phyloP scores from a whole-genome alignment of 1,140 invertebrate species.

The Eupeodes corollae region DNA sequence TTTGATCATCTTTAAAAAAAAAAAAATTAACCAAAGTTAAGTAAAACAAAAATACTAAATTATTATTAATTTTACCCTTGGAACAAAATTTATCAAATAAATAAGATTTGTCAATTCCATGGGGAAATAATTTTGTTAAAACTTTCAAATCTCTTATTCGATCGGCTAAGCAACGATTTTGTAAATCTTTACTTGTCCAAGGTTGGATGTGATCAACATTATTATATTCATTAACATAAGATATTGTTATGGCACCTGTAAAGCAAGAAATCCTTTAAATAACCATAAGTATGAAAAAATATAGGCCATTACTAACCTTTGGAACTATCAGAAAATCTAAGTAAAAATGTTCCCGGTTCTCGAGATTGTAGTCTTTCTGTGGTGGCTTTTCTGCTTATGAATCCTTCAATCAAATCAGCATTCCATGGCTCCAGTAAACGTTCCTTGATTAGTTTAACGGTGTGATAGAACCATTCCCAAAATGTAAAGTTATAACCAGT shows the following conservation, averaged over 20 bases:
- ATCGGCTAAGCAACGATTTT: slow-evolving; percentile 74
- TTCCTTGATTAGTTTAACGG: slow-evolving; percentile 85
- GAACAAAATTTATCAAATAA: too few species aligned
- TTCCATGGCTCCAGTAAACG: slow-evolving; percentile 80
- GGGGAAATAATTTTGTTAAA: too few species aligned
- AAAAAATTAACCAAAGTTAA: too few species aligned
- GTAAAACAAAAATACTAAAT: too few species aligned
- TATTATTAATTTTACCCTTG: too few species aligned
- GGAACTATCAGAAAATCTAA: slow-evolving; percentile 87
- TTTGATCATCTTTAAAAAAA: too few species aligned
- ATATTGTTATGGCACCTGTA: slow-evolving; percentile 74
- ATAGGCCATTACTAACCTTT: slow-evolving; percentile 42
- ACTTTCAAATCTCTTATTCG: slow-evolving; percentile 61
- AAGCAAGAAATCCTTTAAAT: too few species aligned
- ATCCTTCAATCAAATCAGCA: slow-evolving; percentile 78
- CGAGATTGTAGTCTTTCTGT: slow-evolving; percentile 70
- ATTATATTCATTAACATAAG: slow-evolving; percentile 42
- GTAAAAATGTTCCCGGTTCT: slow-evolving; percentile 73
- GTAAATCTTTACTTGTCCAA: slow-evolving; percentile 81
- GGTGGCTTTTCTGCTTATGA: slow-evolving; percentile 73
- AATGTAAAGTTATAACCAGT: slow-evolving; percentile 84
- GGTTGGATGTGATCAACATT: slow-evolving; percentile 72
- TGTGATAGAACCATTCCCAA: slow-evolving; percentile 95
- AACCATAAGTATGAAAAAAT: too few species aligned
- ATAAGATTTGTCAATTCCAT: too few species aligned